Base-by-base conservation (phyloP, 2,888 invertebrate species). In the Agrotis puta region DNA sequence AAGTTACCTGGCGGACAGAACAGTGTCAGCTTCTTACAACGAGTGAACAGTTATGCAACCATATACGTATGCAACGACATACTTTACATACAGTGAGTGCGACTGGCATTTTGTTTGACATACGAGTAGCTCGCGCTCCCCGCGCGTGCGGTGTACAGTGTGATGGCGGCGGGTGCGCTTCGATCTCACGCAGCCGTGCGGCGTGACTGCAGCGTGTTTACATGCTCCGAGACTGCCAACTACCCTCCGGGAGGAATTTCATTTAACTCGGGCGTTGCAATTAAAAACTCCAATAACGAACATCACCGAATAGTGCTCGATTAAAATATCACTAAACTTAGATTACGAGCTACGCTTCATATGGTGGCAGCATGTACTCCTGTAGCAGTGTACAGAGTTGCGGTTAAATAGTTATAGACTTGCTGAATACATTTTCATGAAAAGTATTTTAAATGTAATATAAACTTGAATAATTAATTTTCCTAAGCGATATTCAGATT, bases 211-310 rank as follows among this genome's bases (percentile, higher is more conserved):
- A 33, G 45, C 50, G 43, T 47, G 45, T 57, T 71, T 57, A 16
- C 22, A 18, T 48, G 33, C 45, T 20, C 16, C 9, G 57, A 22
- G n/a, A 43, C 43, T 43, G 24, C 39, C n/a, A 22, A 20, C 33
- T 14, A 33, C n/a, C 53, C 20, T 56, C 47, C 18, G 2, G 45
- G 13, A 59, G 48, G 33, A 74, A 63, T 70, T 65, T 59, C 1
- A 79, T 71, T 72, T 39, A 51, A 65, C 43, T 71, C 24, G 4
- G n/a, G 64, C 61, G 43, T 64, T 48, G 51, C 33, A 72, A 74
- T 72, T 77, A 61, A 77, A 81, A 81, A 70, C 27, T 70, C 54
- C 57, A 59, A 73, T 73, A 53, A 61, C 61, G 43, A 66, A 64
- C 48, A 47, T 20, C 20, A 18, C 39, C 22, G 16, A 56, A 67